Evolutionary conservation across 2,113 vertebrate species (phyloP).

Genomic region (Myiopsitta monachus): DNA sequence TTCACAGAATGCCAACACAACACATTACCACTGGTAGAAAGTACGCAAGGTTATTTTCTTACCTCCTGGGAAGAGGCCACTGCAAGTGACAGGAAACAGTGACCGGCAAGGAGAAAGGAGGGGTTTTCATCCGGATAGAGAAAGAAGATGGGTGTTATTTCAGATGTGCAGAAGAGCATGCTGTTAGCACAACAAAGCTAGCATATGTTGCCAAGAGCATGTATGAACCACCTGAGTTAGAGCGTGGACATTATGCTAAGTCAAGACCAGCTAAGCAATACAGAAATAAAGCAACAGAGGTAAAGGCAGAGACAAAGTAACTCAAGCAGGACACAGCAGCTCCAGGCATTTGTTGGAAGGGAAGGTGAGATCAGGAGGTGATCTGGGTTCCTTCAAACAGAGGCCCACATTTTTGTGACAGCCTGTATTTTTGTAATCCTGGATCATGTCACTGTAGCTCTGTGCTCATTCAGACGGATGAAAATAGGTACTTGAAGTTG

Average conservation of each 20-base stretch:
- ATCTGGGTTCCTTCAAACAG: not conserved
- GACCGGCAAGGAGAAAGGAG: not conserved
- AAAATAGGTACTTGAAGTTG: not conserved
- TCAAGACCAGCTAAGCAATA: not conserved
- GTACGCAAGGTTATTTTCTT: conserved; percentile 30
- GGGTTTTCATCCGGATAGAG: not conserved
- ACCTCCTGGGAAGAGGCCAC: conserved; percentile 13
- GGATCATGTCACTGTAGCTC: not conserved
- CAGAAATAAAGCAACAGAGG: not conserved
- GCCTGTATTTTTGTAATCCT: not conserved
- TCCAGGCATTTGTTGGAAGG: not conserved
- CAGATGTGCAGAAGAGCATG: not conserved
- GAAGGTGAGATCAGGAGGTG: not conserved
- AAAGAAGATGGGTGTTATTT: not conserved
- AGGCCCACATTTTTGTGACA: not conserved
- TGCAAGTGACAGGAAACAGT: not conserved
- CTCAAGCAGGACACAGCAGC: not conserved
- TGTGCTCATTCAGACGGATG: not conserved
- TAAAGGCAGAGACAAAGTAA: not conserved
- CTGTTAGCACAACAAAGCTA: not conserved
- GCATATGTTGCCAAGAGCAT: not conserved
- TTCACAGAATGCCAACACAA: conserved; percentile 31
- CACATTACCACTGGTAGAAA: conserved; percentile 2
- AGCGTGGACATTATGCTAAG: not conserved
- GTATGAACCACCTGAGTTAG: not conserved